Base-by-base conservation (phyloP, 2,888 invertebrate species). In the Athrips mouffetella region DNA sequence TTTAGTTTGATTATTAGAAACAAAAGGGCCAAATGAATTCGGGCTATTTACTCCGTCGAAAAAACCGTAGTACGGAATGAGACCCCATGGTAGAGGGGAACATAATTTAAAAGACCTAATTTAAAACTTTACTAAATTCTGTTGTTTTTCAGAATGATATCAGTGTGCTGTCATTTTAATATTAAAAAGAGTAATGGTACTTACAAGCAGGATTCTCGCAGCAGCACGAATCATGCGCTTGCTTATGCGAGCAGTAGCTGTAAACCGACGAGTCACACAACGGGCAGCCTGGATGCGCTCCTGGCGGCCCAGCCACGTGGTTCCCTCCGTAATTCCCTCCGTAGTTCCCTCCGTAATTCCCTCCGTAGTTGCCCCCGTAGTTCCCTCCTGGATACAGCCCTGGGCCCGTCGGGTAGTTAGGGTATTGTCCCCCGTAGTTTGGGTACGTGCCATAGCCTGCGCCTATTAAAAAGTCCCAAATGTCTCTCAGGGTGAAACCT, bases 231-330 rank as follows among this genome's bases (percentile, higher is more conserved):
- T 94, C 94, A 63, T 94, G 94, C 3, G 92, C 86, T 49, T 94
- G 85, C 76, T 94, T 94, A 51, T 93, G 90, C 0, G 91, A 91
- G 69, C 94, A 94, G 73, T 94, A 94, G 59, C 92, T 90, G 73
- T 91, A 94, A 3, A 94, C 94, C 0, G 94, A 94, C 0, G 92
- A 91, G 69, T 94, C 94, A 63, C 94, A 94, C 21, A 92, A 71
- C 0, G 94, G 94, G 60, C 94, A 94, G n/a, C 89, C 88, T 0
- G 83, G 70, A 33, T 88, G 88, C 1, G 85, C 88, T 0, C 88
- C 88, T 0, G 87, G 86, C 0, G 87, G 86, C 1, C 87, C 87
- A 0, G 71, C 66, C 3, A 70, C 59, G 8, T 64, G 66, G 25
- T 59, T 51, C 7, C 57, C 58, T n/a, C 59, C 60, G 39, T 62